Percentiles rank a stretch among this genome's conserved stretches.
Conservation (phyloP, 2,113 vertebrate species). For the Tenrec ecaudatus region DNA sequence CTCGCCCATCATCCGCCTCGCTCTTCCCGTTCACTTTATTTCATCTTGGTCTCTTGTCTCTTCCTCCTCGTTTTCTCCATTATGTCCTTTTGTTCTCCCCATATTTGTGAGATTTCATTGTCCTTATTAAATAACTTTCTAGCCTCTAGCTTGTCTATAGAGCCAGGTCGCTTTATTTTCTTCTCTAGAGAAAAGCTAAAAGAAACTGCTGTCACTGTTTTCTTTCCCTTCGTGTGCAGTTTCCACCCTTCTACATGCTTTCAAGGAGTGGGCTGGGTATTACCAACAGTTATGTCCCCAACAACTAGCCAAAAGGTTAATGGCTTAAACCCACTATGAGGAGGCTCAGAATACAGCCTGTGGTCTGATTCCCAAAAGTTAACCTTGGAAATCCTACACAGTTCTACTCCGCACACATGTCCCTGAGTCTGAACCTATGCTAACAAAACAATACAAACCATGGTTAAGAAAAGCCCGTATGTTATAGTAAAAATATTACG, state of each 20-base stretch:
- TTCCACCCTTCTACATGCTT: background rate
- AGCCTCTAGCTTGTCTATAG: background rate
- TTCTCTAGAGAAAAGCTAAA: slow-evolving; percentile 32
- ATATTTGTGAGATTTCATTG: background rate
- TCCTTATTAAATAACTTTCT: slow-evolving; percentile 9
- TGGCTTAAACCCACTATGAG: too few species aligned
- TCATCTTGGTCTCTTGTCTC: slow-evolving; percentile 2
- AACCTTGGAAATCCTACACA: too few species aligned
- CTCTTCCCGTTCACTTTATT: background rate
- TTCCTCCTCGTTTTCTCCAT: background rate
- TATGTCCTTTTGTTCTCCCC: background rate
- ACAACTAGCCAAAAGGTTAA: too few species aligned
- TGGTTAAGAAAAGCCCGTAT: too few species aligned
- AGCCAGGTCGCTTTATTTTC: background rate
- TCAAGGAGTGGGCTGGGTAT: too few species aligned
- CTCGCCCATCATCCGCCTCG: background rate
- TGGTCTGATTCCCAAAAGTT: too few species aligned
- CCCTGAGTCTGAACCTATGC: too few species aligned
- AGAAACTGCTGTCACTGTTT: slow-evolving; percentile 42
- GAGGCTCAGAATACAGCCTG: too few species aligned
- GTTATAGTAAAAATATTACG: too few species aligned
- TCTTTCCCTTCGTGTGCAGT: slow-evolving; percentile 12
- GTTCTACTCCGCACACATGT: too few species aligned
- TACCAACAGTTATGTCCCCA: background rate
- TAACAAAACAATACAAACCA: too few species aligned